These are phyloP conservation scores for Crypturellus undulatus DNA, from an alignment of 2,113 vertebrate species.

Conservation along the genomic window DNA sequence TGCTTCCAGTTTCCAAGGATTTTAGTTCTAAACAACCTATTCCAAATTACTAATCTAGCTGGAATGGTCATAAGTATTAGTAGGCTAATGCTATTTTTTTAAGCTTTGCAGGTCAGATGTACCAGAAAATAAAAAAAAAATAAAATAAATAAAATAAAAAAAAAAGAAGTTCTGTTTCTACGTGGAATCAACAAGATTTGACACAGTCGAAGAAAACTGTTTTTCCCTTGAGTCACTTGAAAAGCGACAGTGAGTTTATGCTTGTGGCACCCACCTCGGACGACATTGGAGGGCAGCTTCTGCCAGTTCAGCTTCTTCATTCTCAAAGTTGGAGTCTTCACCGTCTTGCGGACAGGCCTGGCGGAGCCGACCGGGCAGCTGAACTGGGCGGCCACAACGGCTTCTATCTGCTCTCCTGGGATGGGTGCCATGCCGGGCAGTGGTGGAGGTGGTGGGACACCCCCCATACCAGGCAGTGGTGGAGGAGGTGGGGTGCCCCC, in stretches of 20 bases:
- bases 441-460: not conserved
- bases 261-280: slow-evolving; percentile 80
- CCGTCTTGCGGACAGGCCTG: slow-evolving; percentile 57
- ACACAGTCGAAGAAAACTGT: not conserved
- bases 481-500: slow-evolving; percentile 50
- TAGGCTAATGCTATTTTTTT: not conserved
- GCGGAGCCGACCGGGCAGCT: slow-evolving; percentile 68
- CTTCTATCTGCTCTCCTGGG: slow-evolving; percentile 66
- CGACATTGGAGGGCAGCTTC: slow-evolving; percentile 86
- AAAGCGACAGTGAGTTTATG: not conserved
- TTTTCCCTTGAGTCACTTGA: not conserved
- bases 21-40: not conserved
- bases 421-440: not conserved
- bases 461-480: not conserved
- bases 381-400: slow-evolving; percentile 79
- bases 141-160: not conserved
- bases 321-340: slow-evolving; percentile 84
- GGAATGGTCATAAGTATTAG: not conserved
- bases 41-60: not conserved
- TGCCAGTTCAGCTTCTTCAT: slow-evolving; percentile 99
- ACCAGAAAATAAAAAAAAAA: not conserved
- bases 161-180: not conserved
- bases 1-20: not conserved
- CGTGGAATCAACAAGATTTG: not conserved
- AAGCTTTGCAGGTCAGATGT: not conserved